Evolutionary conservation across 2,797 vertebrate genomes (phyloP), one percentile per base, ranked within the genome.

Genomic region (Aythya fuligula): DNA sequence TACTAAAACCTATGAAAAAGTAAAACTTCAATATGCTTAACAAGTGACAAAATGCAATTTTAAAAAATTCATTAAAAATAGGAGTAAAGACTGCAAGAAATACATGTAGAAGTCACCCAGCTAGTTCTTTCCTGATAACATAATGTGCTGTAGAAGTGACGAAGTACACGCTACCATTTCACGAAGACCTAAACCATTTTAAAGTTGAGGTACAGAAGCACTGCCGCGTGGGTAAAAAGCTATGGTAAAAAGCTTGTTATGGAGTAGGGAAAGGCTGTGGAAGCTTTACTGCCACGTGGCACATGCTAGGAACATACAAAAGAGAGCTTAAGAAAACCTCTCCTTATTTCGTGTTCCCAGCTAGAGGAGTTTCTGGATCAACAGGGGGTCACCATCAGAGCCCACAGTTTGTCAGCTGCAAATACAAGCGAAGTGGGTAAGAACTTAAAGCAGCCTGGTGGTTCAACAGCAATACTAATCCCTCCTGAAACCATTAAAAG

Each of bases 401-500:
- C 47, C 85, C 57, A 43, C 11, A n/a, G 30, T 60, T 74, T 62
- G 34, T 41, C 60, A 77, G 22, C 34, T 38, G 57, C 89, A 92
- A 96, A 84, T 20, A 67, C 66, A 87, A 62, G 53, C 3, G 0
- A 86, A 92, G n/a, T 30, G 13, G 13, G 28, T 78, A 92, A 69
- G 71, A 85, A 94, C 65, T 84, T 80, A n/a, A 67, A 85, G 71
- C 57, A 81, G 39, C 79, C 83, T 82, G 64, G 85, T 82, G 70
- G 41, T 70, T 95, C 77, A 86, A 45, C 2, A 76, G 82, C 65
- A 61, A 53, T 67, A 94, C 41, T 61, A 82, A 94, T 88, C 67
- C 51, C 67, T 91, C 67, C 74, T 79, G 72, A 96, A 81, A 61
- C 85, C 91, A 96, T 94, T 97, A 96, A 93, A 89, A 90, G 82